phyloP scores from a whole-genome alignment of 2,797 vertebrate genomes.

The Spinibarbus caldwelli region DNA sequence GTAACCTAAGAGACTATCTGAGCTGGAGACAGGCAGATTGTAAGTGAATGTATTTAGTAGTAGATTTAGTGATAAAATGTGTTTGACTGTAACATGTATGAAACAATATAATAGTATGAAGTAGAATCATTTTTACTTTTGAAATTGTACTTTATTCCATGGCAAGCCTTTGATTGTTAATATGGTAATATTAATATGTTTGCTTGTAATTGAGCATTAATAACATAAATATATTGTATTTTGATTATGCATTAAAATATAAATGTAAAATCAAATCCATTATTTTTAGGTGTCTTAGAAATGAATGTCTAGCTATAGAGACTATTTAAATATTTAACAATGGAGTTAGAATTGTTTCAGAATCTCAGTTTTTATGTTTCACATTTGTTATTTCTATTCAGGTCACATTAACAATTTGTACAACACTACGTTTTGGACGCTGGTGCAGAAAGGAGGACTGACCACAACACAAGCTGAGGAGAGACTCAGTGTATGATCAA shows the following conservation, averaged over 20 bases:
- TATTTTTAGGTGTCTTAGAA: not conserved
- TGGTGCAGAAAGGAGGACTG: conserved; percentile 89
- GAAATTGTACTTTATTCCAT: not conserved
- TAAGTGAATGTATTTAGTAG: conserved; percentile 72
- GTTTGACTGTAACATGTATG: not conserved
- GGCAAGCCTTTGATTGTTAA: not conserved
- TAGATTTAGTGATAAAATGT: not conserved
- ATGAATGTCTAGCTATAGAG: not conserved
- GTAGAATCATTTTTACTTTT: not conserved
- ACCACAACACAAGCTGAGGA: conserved; percentile 87
- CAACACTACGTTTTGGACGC: conserved; percentile 96
- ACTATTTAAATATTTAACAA: not conserved
- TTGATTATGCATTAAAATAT: not conserved
- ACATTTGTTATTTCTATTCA: conserved; percentile 62
- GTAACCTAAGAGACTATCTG: conserved; percentile 93
- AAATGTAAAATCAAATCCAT: not conserved
- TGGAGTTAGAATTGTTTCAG: not conserved
- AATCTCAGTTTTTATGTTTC: not conserved
- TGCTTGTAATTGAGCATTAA: not conserved
- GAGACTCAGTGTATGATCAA: conserved; percentile 83
- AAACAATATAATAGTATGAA: not conserved
- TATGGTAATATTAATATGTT: not conserved
- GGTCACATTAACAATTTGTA: conserved; percentile 98
- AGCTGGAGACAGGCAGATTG: conserved; percentile 99
- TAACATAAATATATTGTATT: not conserved